phyloP scores from a whole-genome alignment of 2,888 invertebrate genomes.

The Conistra vaccinii region DNA sequence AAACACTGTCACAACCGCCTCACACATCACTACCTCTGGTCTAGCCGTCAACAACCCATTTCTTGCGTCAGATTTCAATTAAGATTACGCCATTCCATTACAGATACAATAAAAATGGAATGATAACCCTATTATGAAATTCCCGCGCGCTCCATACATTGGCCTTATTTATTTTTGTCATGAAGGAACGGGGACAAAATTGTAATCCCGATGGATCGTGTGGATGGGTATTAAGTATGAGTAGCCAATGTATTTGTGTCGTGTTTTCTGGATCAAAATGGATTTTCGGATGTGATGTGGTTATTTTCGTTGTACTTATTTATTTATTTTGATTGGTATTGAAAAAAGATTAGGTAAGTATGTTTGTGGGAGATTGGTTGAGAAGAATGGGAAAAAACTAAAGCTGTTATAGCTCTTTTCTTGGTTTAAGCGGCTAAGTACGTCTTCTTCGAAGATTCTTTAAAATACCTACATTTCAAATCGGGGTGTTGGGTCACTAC shows the following conservation, averaged over 20 bases:
- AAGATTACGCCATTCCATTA: constrained; percentile 60
- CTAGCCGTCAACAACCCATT: constrained; percentile 34
- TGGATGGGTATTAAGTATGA: constrained; percentile 54
- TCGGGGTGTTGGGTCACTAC: neutral
- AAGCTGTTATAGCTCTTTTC: neutral
- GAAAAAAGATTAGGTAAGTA: constrained; percentile 12
- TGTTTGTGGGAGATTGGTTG: neutral
- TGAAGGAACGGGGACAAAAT: constrained; percentile 54
- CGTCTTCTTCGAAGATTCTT: neutral
- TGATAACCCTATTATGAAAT: constrained; percentile 66
- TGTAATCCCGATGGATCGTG: constrained; percentile 62
- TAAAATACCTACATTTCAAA: neutral
- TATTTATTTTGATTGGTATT: constrained; percentile 48
- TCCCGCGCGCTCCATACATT: constrained; percentile 49
- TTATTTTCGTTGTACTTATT: constrained; percentile 40
- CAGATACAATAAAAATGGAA: constrained; percentile 63
- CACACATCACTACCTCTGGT: constrained; percentile 16
- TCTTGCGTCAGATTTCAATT: constrained; percentile 62
- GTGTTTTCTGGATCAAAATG: constrained; percentile 59
- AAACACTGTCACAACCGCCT: constrained; percentile 2
- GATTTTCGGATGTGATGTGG: constrained; percentile 55
- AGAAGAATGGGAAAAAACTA: neutral
- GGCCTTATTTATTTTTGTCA: constrained; percentile 62
- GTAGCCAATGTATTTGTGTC: constrained; percentile 55
- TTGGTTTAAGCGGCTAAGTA: neutral